These are phyloP conservation scores for Cacatua alba DNA, from an alignment of 2,113 vertebrate species.

Conservation along the genomic window DNA sequence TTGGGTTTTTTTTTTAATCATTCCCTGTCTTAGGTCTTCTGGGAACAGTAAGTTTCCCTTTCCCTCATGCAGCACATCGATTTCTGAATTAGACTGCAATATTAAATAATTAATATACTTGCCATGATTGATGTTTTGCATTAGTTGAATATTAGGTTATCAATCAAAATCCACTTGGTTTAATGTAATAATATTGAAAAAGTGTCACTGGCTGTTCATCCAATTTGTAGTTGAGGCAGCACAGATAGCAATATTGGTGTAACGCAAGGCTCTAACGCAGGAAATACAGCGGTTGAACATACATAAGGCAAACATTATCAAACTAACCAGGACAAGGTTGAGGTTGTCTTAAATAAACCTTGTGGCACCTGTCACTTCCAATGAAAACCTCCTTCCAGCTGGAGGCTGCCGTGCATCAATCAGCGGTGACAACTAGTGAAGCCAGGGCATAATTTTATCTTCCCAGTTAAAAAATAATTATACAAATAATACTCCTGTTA, in stretches of 20 bases:
- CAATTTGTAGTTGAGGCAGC: slow-evolving; percentile 98
- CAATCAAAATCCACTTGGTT: slow-evolving; percentile 99
- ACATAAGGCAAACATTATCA: slow-evolving; percentile 60
- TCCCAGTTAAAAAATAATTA: background rate
- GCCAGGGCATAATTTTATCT: background rate
- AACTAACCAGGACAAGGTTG: slow-evolving; percentile 35
- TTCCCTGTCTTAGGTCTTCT: slow-evolving; percentile 88
- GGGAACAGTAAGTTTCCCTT: slow-evolving; percentile 86
- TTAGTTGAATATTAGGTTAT: slow-evolving; percentile 99
- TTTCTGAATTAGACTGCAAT: slow-evolving; percentile 99
- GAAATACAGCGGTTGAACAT: slow-evolving; percentile 66
- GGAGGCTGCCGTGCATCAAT: slow-evolving; percentile 16
- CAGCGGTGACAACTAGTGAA: background rate
- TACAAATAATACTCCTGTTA: background rate
- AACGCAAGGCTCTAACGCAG: slow-evolving; percentile 80
- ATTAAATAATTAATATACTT: slow-evolving; percentile 99
- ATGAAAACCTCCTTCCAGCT: slow-evolving; percentile 8
- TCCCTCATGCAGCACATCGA: slow-evolving; percentile 87
- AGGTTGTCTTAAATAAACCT: slow-evolving; percentile 66
- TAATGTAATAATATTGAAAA: slow-evolving; percentile 99
- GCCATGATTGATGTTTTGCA: slow-evolving; percentile 99
- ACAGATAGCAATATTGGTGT: slow-evolving; percentile 88
- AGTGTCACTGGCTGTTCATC: slow-evolving; percentile 96
- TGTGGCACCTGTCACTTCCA: slow-evolving; percentile 58
- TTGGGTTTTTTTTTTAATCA: slow-evolving; percentile 82